These are phyloP conservation scores for Acropora tenuis DNA, from an alignment of 64 coral and sea anemone species.

Conservation along the genomic window DNA sequence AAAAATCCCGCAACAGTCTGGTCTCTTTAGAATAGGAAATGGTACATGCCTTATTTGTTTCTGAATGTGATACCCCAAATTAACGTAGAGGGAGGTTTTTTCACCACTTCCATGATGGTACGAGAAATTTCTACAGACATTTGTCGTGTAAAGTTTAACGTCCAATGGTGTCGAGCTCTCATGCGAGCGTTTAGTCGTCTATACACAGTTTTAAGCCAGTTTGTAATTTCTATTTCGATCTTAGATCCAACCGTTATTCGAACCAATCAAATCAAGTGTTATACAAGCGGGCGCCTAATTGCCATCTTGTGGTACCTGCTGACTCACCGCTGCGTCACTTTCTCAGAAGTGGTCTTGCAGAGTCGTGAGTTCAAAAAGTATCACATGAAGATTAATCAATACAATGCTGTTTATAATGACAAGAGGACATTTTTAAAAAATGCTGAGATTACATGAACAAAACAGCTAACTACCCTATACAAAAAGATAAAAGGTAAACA, in stretches of 20 bases:
- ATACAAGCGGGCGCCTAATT: no score
- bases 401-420: no score
- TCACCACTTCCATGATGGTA: neutral
- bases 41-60: neutral
- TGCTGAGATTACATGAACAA: no score
- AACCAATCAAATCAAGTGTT: no score
- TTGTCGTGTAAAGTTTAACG: neutral
- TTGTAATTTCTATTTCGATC: neutral
- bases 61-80: constrained; percentile 5
- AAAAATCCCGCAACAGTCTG: constrained; percentile 52
- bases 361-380: no score
- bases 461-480: no score
- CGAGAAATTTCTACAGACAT: constrained; percentile 6
- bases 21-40: constrained; percentile 56
- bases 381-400: no score
- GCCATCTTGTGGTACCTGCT: no score
- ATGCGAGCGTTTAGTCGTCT: constrained; percentile 4
- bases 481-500: no score
- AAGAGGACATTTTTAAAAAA: no score
- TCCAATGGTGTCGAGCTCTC: constrained; percentile 27
- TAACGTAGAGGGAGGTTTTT: constrained; percentile 10
- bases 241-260: neutral
- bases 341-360: no score
- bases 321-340: no score
- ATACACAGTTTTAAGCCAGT: neutral